Base-by-base conservation (phyloP, 2,888 invertebrate species). In the Hedychridium roseum region DNA sequence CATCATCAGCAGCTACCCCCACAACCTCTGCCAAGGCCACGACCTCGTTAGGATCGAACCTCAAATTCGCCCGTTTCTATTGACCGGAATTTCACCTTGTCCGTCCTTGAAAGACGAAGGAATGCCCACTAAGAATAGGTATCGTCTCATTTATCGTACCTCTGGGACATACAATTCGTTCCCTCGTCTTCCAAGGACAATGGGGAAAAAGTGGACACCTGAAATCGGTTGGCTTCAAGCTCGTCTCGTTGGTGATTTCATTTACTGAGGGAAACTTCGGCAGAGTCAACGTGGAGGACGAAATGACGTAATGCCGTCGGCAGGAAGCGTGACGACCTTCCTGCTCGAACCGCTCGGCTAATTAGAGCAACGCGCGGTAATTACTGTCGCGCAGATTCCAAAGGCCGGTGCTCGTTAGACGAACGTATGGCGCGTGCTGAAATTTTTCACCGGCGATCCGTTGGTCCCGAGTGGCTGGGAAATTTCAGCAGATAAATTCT, bases 1-100 rank as follows among this genome's bases (percentile, higher is more conserved):
- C 66, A 63, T 46, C 54, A 50, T 20, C 52, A 53, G 6, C 52
- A 43, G 1, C 37, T 57, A 50, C 40, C 79, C 30, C 70, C 74
- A 7, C 78, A 78, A 38, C 77, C 78, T n/a, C 43, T 77, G 27
- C 78, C 78, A 18, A 73, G 77, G 67, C 78, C 78, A 5, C 60
- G 78, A 57, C 76, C 76, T 36, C 77, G 77, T 57, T 77, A 72
- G 46, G 35, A 48, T 11, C n/a, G 14, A n/a, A 23, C 9, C 23
- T 23, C 9, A n/a, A n/a, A n/a, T 5, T 23, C 23, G 9, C 9
- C 23, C 9, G 5, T 23, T 23, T 23, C 9, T 23, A 6, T 23
- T 23, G 23, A 6, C 9, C 23, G 9, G 9, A 6, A 5, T 23
- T 23, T 23, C 23, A 6, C 23, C 9, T 23, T 23, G 23, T 6